Base-by-base conservation (phyloP, 2,113 vertebrate species). In the Nyctibius bracteatus region DNA sequence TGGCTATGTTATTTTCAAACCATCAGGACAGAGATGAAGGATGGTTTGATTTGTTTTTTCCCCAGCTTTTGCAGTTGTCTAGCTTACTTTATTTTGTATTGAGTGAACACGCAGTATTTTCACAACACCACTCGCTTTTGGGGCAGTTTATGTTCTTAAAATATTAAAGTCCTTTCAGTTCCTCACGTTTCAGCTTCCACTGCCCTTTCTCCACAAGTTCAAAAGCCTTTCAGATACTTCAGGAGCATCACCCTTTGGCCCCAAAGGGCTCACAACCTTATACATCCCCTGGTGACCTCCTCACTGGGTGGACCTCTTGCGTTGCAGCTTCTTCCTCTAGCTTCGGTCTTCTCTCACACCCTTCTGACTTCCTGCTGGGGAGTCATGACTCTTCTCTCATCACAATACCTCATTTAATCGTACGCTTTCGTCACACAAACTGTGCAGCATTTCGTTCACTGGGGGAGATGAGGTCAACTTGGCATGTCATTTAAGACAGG, bases 141-240 rank as follows among this genome's bases (percentile, higher is more conserved):
- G 14, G 43, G 43, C 52, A 66, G 82, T 88, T 94, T 88, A 83
- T 94, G 88, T 92, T 92, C 65, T 84, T 90, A 63, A 71, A 94
- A 67, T 88, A 90, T 78, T 83, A 61, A 88, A 90, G 88, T 72
- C 46, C 20, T 85, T 84, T 91, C 83, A 55, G 63, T 81, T 92
- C 80, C 86, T 86, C n/a, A 10, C n/a, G 22, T 90, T 85, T 87
- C 85, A 55, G 31, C 52, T 65, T 88, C 61, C n/a, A 22, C 27
- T 87, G 43, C 41, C 71, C 41, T 59, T 82, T 87, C 49, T 14
- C 49, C 33, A 44, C 35, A 63, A 51, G 57, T 81, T 91, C 74
- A 82, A 61, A 85, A 82, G 70, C 35, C 30, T 61, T 92, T 80
- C 62, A 61, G 18, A 20, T 90, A 61, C 22, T 79, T 86, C 22